phyloP scores from a whole-genome alignment of 2,888 invertebrate species.

The Parnassius orleans region DNA sequence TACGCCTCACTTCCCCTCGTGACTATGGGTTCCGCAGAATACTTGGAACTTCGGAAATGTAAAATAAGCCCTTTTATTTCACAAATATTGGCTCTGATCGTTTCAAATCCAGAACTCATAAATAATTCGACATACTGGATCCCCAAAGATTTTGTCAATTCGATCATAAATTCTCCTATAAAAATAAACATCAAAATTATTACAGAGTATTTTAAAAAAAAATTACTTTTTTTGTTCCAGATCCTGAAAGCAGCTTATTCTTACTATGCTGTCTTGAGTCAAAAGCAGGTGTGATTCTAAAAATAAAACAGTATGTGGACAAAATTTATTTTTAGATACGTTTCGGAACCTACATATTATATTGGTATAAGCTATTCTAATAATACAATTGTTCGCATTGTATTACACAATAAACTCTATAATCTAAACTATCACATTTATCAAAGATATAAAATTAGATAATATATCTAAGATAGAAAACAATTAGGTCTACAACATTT shows the following conservation, averaged over 20 bases:
- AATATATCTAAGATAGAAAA: conserved; percentile 28
- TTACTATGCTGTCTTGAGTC: conserved; percentile 62
- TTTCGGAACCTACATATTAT: not conserved
- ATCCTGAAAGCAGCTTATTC: conserved; percentile 71
- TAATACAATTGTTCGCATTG: conserved; percentile 7
- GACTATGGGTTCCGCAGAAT: no score
- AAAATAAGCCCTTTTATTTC: no score
- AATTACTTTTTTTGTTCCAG: conserved; percentile 46
- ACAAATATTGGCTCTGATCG: no score
- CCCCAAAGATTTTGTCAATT: no score
- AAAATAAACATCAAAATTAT: no score
- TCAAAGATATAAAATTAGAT: conserved; percentile 54
- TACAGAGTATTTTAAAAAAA: no score
- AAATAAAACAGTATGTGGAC: not conserved
- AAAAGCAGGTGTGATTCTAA: conserved; percentile 42
- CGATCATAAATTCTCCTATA: no score
- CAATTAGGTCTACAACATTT: conserved; percentile 1
- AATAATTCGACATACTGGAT: no score
- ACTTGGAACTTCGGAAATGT: no score
- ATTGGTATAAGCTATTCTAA: not conserved
- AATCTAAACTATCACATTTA: conserved; percentile 74
- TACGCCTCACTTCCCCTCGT: no score
- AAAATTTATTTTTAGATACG: conserved; percentile 23
- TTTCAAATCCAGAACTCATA: no score
- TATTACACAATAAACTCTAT: conserved; percentile 38